These are phyloP conservation scores for Uloborus diversus DNA, from an alignment of 1,140 invertebrate genomes.

Conservation along the genomic window DNA sequence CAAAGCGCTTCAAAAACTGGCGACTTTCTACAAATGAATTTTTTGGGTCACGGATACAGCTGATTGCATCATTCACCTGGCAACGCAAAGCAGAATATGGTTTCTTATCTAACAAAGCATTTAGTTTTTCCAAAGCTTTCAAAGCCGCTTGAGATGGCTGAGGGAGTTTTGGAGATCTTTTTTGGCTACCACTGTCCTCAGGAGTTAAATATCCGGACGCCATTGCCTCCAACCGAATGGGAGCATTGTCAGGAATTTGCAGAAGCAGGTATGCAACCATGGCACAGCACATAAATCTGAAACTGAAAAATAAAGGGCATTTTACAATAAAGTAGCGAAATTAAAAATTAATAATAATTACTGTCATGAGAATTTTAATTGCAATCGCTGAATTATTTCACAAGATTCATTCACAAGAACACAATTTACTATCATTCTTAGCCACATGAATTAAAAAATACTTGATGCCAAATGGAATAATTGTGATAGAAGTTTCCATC, in stretches of 20 bases:
- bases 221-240: conserved; percentile 27
- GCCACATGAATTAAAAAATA: not conserved
- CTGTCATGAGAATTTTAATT: not conserved
- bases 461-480: not conserved
- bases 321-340: not conserved
- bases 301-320: conserved; percentile 5
- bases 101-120: conserved; percentile 11
- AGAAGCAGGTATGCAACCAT: conserved; percentile 9
- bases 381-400: not conserved
- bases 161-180: not conserved
- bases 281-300: conserved; percentile 24
- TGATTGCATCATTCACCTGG: conserved; percentile 10
- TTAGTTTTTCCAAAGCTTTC: conserved; percentile 18
- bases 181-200: not conserved
- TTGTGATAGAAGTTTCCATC: not conserved
- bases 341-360: not conserved
- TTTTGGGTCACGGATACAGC: conserved; percentile 2
- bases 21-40: conserved; percentile 9
- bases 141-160: not conserved
- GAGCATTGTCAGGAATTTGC: conserved; percentile 27
- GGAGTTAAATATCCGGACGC: not conserved
- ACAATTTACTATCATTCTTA: too few relatives aligned
- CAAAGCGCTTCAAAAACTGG: conserved; percentile 11
- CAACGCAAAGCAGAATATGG: conserved; percentile 26
- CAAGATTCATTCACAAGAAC: too few relatives aligned